Base-by-base conservation (phyloP, 2,888 invertebrate genomes). In the Tenthredo mesomela region DNA sequence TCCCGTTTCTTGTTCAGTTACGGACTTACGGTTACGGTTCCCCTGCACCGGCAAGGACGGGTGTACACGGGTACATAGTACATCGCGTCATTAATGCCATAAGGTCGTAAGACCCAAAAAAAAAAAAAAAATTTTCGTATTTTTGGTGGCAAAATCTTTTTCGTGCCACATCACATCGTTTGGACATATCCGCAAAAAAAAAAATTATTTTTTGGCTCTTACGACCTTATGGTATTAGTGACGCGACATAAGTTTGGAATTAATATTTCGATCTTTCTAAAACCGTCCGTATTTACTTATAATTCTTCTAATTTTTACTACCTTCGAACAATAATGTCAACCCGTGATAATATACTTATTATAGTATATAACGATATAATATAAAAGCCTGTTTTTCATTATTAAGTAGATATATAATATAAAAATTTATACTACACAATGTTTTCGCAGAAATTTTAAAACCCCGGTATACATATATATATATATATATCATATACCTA, bases 1-100 rank as follows among this genome's bases (percentile, higher is more conserved):
- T 50, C 25, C 33, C 29, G 25, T 50, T 33, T 2, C 71, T n/a
- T 6, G 70, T 18, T 50, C 50, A 50, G 50, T n/a, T 50, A 50
- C 50, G 50, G 50, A 50, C 50, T 50, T 50, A 70, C 29, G 70
- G 71, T 40, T 71, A 37, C 29, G 70, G 71, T 40, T 71, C 33
- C 67, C 67, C n/a, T n/a, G n/a, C 61, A 2, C 61, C 67, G 33
- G 67, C 67, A 67, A 67, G 25, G n/a, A 61, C 25, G n/a, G 61
- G n/a, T n/a, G n/a, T 61, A 10, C n/a, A n/a, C n/a, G n/a, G n/a
- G n/a, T n/a, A n/a, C n/a, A n/a, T n/a, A n/a, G n/a, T n/a, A n/a
- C n/a, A n/a, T n/a, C n/a, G n/a, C n/a, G n/a, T n/a, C n/a, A n/a
- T n/a, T n/a, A n/a, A n/a, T n/a, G n/a, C n/a, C n/a, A n/a, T n/a